These are phyloP conservation scores for Cephalopterus ornatus DNA, from an alignment of 2,113 vertebrate genomes.

Conservation along the genomic window DNA sequence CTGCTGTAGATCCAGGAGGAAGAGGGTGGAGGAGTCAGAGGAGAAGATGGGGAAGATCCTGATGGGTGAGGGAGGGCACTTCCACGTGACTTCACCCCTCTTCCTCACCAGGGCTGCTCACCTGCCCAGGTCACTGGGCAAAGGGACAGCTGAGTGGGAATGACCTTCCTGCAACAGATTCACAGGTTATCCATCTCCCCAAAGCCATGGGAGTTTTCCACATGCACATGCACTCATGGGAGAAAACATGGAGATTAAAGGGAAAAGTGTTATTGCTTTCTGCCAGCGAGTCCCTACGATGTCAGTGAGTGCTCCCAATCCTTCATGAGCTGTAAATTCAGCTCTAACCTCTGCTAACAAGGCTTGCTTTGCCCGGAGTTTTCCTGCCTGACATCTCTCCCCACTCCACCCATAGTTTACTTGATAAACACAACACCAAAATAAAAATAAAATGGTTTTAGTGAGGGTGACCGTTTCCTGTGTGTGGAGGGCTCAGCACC, in stretches of 20 bases:
- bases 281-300: fast-evolving
- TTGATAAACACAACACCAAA: neutral
- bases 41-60: neutral
- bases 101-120: fast-evolving
- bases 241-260: neutral
- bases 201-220: neutral
- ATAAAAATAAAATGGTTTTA: neutral
- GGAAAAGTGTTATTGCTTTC: neutral
- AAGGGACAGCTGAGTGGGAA: neutral
- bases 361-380: neutral
- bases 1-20: neutral
- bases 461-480: neutral
- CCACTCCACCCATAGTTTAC: neutral
- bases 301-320: neutral
- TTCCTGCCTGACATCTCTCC: neutral
- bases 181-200: neutral
- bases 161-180: neutral
- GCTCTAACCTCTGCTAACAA: neutral
- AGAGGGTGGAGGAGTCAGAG: neutral
- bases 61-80: neutral
- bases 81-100: neutral
- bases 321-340: neutral
- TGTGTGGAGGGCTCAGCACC: fast-evolving
- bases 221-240: fast-evolving
- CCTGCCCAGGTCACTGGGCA: neutral